Base-by-base conservation (phyloP, 1,140 invertebrate genomes). In the Cepaea nemoralis region DNA sequence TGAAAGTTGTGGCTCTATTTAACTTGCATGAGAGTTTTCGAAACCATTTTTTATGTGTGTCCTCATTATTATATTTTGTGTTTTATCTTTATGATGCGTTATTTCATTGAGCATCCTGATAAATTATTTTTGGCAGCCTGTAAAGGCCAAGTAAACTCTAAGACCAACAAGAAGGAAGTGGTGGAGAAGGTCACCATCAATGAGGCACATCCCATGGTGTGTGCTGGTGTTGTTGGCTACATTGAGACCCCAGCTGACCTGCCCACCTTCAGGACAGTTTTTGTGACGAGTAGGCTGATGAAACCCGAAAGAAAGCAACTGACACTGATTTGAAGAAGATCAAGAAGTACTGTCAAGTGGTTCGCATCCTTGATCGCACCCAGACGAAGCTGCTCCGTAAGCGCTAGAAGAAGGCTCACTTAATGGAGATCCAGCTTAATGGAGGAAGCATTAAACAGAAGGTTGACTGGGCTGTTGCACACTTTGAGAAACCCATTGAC, bases 351-450 rank as follows among this genome's bases (percentile, higher is more conserved):
- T n/a, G n/a, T n/a, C n/a, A n/a, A n/a, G n/a, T n/a, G n/a, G n/a
- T n/a, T n/a, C n/a, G n/a, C n/a, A 99, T 99, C 91, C 97, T n/a
- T n/a, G n/a, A n/a, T n/a, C n/a, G n/a, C n/a, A n/a, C 85, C 50
- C 83, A 99, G 95, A 99, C 99, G 95, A 99, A 99, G 91, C 92
- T 99, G 87, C 93, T 99, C 92, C 97, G 97, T 89, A 97, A 98
- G 93, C 95, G 98, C 83, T 98, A 99, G 92, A 99, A 99, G 95
- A 99, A 99, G 92, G 98, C 98, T 39, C 98, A 99, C 89, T 97
- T 99, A 80, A 99, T 99, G 97, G 99, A 99, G 93, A 98, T 99
- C 89, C 99, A 99, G 93, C 91, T 99, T 69, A 99, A 99, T 91
- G 99, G 99, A 89, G 99, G 99, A 79, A 96, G 95, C 82, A 94